Conservation (phyloP, 1,140 invertebrate species). For the Ctenoplectra terminalis region DNA sequence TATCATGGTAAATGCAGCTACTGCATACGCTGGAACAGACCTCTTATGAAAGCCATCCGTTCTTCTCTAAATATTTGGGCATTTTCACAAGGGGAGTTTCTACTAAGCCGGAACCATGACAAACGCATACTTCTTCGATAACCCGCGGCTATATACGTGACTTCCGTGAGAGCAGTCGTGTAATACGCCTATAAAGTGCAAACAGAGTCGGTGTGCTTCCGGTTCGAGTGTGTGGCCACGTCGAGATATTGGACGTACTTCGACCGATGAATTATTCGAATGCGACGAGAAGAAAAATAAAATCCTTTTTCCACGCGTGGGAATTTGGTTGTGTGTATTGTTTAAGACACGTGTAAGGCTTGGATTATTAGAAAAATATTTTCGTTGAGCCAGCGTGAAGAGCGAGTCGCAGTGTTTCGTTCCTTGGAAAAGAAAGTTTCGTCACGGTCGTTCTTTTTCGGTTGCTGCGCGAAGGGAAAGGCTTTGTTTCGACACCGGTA, state of each 20-base stretch:
- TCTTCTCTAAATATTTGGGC: slow-evolving; percentile 61
- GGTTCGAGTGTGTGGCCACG: slow-evolving; percentile 12
- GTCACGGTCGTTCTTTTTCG: neutral
- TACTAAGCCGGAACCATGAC: slow-evolving; percentile 18
- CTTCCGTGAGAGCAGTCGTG: slow-evolving; percentile 43
- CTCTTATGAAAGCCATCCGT: slow-evolving; percentile 56
- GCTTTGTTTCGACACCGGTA: neutral
- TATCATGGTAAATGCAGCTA: slow-evolving; percentile 43
- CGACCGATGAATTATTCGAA: slow-evolving; percentile 9
- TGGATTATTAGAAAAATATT: slow-evolving; percentile 5
- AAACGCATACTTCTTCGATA: slow-evolving; percentile 38
- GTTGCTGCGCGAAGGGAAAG: neutral
- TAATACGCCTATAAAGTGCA: slow-evolving; percentile 61
- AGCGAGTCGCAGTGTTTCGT: slow-evolving; percentile 27
- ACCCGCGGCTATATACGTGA: slow-evolving; percentile 43
- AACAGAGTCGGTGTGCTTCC: slow-evolving; percentile 6
- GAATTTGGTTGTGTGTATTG: neutral
- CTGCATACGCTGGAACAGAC: slow-evolving; percentile 37
- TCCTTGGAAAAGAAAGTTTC: neutral
- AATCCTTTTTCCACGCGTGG: too few species aligned
- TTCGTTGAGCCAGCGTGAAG: neutral
- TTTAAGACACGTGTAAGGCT: neutral
- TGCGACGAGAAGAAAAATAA: neutral
- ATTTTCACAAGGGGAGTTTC: slow-evolving; percentile 54
- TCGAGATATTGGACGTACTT: slow-evolving; percentile 18